These are phyloP conservation scores for Phortica variegata DNA, from an alignment of 1,140 invertebrate species.

Conservation along the genomic window DNA sequence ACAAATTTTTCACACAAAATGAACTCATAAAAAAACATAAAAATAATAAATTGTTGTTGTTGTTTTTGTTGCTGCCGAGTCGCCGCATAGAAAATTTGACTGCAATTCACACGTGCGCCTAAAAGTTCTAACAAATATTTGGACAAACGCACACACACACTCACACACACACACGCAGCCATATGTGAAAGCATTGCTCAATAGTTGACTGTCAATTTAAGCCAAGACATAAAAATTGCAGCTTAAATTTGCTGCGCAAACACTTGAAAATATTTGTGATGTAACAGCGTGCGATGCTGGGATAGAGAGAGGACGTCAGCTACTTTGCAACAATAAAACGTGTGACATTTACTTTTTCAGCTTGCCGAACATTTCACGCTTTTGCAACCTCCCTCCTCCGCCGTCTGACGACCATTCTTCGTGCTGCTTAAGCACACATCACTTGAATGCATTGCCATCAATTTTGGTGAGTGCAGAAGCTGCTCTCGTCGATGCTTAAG, in stretches of 20 bases:
- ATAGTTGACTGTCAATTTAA: too few relatives aligned
- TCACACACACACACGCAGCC: too few relatives aligned
- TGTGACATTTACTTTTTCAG: conserved; percentile 15
- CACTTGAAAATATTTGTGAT: conserved; percentile 33
- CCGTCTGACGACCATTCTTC: too few relatives aligned
- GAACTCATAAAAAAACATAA: too few relatives aligned
- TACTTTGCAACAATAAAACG: conserved; percentile 42
- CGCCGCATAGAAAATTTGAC: too few relatives aligned
- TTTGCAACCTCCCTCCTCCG: neutral
- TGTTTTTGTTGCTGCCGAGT: too few relatives aligned
- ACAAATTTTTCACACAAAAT: too few relatives aligned
- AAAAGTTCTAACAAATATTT: conserved; percentile 27
- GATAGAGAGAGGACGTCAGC: conserved; percentile 30
- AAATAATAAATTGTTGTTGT: too few relatives aligned
- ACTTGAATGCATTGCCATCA: conserved; percentile 32
- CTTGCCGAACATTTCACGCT: too few relatives aligned
- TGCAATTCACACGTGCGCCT: conserved; percentile 7
- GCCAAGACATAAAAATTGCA: conserved; percentile 40
- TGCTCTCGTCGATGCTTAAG: conserved; percentile 6
- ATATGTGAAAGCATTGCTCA: too few relatives aligned
- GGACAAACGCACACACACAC: conserved; percentile 2
- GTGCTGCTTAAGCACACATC: conserved; percentile 15
- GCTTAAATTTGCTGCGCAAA: conserved; percentile 38
- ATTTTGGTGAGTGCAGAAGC: conserved; percentile 7
- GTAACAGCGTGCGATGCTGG: conserved; percentile 30